A percentile compares a stretch with the other conserved stretches of the same genome.
phyloP scores from a whole-genome alignment of 2,797 vertebrate genomes.

The Chloroceryle amazona region DNA sequence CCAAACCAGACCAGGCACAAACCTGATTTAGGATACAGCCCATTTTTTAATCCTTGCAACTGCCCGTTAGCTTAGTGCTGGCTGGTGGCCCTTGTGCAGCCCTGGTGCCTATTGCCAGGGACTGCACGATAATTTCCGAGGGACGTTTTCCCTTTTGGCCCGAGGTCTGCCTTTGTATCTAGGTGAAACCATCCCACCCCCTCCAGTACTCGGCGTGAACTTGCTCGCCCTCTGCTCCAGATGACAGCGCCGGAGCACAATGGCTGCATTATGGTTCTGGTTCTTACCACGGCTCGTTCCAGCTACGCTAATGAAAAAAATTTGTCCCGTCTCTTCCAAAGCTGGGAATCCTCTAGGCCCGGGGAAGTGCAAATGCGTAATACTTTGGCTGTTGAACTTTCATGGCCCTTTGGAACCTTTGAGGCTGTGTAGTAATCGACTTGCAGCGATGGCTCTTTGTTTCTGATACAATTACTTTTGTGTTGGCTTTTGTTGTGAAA shows the following conservation, averaged over 20 bases:
- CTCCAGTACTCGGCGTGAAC: fast-evolving
- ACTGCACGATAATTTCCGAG: neutral
- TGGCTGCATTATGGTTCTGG: neutral
- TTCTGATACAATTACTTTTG: constrained; percentile 14
- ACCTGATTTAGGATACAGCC: fast-evolving
- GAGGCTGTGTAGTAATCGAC: neutral
- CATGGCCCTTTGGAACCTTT: neutral
- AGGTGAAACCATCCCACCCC: neutral
- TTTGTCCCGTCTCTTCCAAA: fast-evolving
- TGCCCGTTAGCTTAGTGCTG: neutral
- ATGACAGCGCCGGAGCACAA: neutral
- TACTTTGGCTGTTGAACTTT: neutral
- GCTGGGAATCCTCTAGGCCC: neutral
- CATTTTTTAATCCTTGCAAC: neutral
- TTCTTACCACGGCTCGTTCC: neutral
- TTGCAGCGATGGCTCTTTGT: neutral
- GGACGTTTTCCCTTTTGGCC: neutral
- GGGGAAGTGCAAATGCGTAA: neutral
- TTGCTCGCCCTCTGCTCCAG: fast-evolving
- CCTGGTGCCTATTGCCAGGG: neutral
- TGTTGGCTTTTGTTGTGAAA: constrained; percentile 30
- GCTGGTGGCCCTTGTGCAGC: neutral
- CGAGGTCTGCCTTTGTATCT: neutral
- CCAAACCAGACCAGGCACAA: neutral
- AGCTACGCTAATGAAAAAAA: neutral